These are phyloP conservation scores for Chaetodon auriga DNA, from an alignment of 2,113 vertebrate genomes.

Conservation along the genomic window DNA sequence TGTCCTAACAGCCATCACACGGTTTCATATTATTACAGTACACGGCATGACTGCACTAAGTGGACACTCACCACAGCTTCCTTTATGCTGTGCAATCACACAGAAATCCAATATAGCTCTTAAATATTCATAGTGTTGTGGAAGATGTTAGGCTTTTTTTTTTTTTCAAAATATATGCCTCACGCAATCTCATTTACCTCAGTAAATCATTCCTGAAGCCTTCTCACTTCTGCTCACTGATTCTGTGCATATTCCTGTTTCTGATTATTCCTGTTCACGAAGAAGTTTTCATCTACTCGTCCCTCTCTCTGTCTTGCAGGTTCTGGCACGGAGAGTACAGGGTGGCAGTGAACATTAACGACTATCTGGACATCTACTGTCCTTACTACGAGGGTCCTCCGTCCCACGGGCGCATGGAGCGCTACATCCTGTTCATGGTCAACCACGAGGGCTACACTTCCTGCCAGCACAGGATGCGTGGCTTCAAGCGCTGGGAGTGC, in stretches of 20 bases:
- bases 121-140: conserved; percentile 59
- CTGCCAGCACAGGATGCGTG: conserved; percentile 94
- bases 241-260: conserved; percentile 9
- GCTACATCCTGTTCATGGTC: conserved; percentile 97
- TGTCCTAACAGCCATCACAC: not conserved
- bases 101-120: conserved; percentile 47
- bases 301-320: conserved; percentile 76
- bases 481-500: conserved; percentile 98
- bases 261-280: conserved; percentile 22
- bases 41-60: conserved; percentile 17
- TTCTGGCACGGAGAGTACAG: conserved; percentile 94
- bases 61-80: conserved; percentile 8
- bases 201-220: not conserved
- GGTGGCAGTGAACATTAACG: conserved; percentile 96
- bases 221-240: not conserved
- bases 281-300: not conserved
- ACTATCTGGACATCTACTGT: conserved; percentile 98
- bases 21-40: conserved; percentile 27
- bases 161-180: conserved; percentile 10
- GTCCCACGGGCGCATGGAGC: conserved; percentile 91
- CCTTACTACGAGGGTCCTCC: conserved; percentile 92
- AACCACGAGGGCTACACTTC: conserved; percentile 92
- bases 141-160: not conserved
- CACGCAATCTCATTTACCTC: conserved; percentile 14
- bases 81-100: conserved; percentile 36